Evolutionary conservation across 2,113 vertebrate genomes (phyloP).

Genomic region (Ceyx melanurus): DNA sequence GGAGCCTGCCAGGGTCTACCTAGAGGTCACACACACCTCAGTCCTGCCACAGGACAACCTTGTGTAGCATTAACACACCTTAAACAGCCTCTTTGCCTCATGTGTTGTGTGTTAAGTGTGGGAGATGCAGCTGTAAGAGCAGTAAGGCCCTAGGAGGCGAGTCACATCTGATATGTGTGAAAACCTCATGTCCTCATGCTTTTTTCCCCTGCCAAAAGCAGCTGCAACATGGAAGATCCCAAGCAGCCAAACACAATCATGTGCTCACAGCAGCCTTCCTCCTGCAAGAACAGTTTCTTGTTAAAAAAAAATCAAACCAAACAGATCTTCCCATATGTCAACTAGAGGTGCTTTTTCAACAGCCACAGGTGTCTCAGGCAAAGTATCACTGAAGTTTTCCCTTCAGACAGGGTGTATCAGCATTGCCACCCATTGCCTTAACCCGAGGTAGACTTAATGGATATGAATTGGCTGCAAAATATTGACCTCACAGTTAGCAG

Average conservation of each 20-base stretch:
- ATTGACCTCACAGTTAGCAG: background rate
- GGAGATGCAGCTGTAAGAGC: background rate
- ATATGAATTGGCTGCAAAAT: background rate
- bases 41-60: background rate
- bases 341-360: background rate
- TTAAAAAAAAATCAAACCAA: background rate
- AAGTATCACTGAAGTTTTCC: background rate
- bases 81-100: background rate
- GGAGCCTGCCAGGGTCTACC: background rate
- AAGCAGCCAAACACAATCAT: background rate
- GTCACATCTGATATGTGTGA: background rate
- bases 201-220: background rate
- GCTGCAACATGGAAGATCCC: background rate
- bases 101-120: rapidly evolving
- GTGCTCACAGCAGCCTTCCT: background rate
- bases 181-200: background rate
- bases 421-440: background rate
- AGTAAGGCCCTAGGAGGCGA: background rate
- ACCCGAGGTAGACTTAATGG: background rate
- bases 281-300: background rate
- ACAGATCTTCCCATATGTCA: rapidly evolving
- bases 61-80: rapidly evolving
- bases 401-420: background rate
- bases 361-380: background rate
- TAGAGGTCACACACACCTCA: background rate